Evolutionary conservation across 2,888 invertebrate genomes (phyloP).

Genomic region (Eudasyphora cyanicolor): DNA sequence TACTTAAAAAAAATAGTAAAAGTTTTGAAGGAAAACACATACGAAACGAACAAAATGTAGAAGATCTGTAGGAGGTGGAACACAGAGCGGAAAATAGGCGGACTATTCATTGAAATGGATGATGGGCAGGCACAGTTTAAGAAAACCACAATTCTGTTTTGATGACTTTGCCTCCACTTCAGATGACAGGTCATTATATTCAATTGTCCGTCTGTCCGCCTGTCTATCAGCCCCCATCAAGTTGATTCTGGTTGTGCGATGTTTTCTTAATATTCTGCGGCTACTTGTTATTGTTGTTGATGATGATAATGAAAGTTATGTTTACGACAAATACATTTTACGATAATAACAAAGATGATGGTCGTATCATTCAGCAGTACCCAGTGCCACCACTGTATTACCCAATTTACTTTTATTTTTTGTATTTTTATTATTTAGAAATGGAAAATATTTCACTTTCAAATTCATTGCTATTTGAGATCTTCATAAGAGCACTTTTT

Average conservation of each 20-base stretch:
- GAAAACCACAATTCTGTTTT: not conserved
- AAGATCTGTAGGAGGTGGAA: no score
- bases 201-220: not conserved
- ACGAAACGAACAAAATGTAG: no score
- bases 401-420: not conserved
- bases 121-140: not conserved
- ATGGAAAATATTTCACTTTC: not conserved
- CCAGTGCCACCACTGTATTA: constrained; percentile 27
- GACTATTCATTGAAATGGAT: not conserved
- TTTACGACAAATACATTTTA: not conserved
- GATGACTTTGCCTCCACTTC: not conserved
- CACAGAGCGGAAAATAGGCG: not conserved
- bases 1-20: not conserved
- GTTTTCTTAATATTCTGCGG: constrained; percentile 16
- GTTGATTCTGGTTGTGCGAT: not conserved
- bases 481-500: not conserved
- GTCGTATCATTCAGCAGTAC: constrained; percentile 14
- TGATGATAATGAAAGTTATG: not conserved
- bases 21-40: not conserved
- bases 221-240: not conserved
- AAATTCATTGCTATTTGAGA: not conserved
- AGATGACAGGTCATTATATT: not conserved
- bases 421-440: not conserved
- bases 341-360: not conserved
- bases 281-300: not conserved